phyloP scores from a whole-genome alignment of 2,888 invertebrate genomes.

The Sinotaia quadrata region DNA sequence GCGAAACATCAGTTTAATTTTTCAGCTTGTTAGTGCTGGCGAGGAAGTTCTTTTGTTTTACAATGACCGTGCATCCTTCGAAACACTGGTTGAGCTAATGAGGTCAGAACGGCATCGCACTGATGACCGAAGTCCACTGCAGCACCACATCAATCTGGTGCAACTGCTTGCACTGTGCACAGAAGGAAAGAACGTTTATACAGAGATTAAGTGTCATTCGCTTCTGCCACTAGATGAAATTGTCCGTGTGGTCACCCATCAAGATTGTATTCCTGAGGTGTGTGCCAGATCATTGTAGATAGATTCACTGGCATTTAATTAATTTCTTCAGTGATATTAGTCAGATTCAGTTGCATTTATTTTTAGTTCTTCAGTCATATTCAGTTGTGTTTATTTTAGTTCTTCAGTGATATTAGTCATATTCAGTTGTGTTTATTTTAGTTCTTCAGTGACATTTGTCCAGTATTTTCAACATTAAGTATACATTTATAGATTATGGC shows the following conservation, averaged over 20 bases:
- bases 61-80: conserved; percentile 95
- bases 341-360: too few relatives aligned
- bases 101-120: conserved; percentile 87
- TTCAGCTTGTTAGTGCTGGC: conserved; percentile 90
- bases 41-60: conserved; percentile 98
- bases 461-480: too few relatives aligned
- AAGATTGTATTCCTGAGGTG: conserved; percentile 95
- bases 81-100: conserved; percentile 89
- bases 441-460: too few relatives aligned
- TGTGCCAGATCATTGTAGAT: conserved; percentile 33
- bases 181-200: conserved; percentile 99
- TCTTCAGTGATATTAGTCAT: too few relatives aligned
- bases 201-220: conserved; percentile 99
- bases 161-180: conserved; percentile 90
- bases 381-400: too few relatives aligned
- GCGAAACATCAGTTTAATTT: too few relatives aligned
- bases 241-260: conserved; percentile 94
- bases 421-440: too few relatives aligned
- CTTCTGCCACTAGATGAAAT: conserved; percentile 97
- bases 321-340: too few relatives aligned
- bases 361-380: too few relatives aligned
- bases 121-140: conserved; percentile 85
- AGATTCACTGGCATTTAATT: too few relatives aligned
- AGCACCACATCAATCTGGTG: conserved; percentile 96
- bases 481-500: too few relatives aligned